These are phyloP conservation scores for Semicossyphus pulcher DNA, from an alignment of 2,113 vertebrate species.

Conservation along the genomic window DNA sequence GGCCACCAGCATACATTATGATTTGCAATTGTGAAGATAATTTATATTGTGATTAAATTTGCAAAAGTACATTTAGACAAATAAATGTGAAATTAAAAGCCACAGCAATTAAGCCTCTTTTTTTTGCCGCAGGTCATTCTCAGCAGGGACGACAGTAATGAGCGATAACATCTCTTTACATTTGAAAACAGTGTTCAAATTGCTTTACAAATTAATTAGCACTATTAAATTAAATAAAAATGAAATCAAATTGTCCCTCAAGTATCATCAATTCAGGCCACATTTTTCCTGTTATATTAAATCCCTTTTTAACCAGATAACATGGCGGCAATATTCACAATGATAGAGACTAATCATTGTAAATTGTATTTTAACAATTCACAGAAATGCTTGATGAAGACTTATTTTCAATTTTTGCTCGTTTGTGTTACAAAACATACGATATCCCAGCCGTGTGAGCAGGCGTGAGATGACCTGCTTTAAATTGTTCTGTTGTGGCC, in stretches of 20 bases:
- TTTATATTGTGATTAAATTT: conserved; percentile 57
- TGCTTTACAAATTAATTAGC: conserved; percentile 58
- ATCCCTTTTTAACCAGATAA: neutral
- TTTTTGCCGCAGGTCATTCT: conserved; percentile 37
- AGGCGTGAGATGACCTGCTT: no score
- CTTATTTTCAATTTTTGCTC: no score
- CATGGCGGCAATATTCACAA: neutral
- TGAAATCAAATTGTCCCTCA: neutral
- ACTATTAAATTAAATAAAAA: neutral
- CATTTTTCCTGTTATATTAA: neutral
- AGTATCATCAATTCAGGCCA: conserved; percentile 8
- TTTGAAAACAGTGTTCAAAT: conserved; percentile 44
- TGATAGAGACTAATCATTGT: neutral
- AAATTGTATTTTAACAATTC: neutral
- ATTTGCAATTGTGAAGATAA: conserved; percentile 58
- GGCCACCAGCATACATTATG: conserved; percentile 62
- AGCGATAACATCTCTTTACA: conserved; percentile 36
- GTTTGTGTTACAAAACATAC: no score
- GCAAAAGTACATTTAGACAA: conserved; percentile 55
- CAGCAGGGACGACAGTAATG: conserved; percentile 21
- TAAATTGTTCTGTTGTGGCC: no score
- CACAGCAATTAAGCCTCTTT: conserved; percentile 35
- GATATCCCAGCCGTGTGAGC: no score
- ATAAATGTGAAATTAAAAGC: conserved; percentile 56
- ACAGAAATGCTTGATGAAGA: no score